phyloP scores from a whole-genome alignment of 2,797 vertebrate species.

The Tapera naevia region DNA sequence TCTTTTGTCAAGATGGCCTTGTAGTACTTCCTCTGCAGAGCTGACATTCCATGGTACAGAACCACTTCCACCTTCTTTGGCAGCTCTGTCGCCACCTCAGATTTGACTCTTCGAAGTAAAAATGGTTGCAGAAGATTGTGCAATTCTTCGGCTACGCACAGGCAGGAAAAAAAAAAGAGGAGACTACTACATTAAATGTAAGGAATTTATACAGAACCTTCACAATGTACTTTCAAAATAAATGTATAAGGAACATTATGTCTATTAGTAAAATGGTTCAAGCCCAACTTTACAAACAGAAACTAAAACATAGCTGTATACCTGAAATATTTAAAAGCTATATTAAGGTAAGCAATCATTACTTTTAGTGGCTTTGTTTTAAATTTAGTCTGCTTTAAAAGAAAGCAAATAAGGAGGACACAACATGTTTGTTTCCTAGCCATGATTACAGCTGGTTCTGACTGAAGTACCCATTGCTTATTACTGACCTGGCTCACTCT shows the following conservation, averaged over 20 bases:
- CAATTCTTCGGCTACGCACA: constrained; percentile 82
- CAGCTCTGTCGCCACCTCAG: constrained; percentile 87
- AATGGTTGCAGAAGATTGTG: constrained; percentile 88
- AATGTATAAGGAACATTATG: background rate
- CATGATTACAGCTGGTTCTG: background rate
- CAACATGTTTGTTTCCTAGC: background rate
- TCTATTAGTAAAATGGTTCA: background rate
- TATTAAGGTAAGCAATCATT: background rate
- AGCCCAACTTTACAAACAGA: background rate
- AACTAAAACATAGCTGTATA: background rate
- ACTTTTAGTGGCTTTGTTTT: background rate
- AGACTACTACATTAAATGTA: background rate
- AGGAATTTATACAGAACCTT: background rate
- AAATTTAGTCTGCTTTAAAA: background rate
- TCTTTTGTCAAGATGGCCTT: constrained; percentile 90
- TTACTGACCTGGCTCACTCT: constrained; percentile 79
- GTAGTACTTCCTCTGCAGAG: constrained; percentile 91
- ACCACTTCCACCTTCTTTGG: constrained; percentile 90
- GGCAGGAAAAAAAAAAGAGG: background rate
- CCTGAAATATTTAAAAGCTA: background rate
- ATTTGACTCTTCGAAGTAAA: constrained; percentile 89
- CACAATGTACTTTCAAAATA: background rate
- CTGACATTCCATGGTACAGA: constrained; percentile 91
- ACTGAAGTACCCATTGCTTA: background rate
- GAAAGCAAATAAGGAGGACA: background rate